phyloP scores from a whole-genome alignment of 1,140 invertebrate species.

The Berghia stephanieae region DNA sequence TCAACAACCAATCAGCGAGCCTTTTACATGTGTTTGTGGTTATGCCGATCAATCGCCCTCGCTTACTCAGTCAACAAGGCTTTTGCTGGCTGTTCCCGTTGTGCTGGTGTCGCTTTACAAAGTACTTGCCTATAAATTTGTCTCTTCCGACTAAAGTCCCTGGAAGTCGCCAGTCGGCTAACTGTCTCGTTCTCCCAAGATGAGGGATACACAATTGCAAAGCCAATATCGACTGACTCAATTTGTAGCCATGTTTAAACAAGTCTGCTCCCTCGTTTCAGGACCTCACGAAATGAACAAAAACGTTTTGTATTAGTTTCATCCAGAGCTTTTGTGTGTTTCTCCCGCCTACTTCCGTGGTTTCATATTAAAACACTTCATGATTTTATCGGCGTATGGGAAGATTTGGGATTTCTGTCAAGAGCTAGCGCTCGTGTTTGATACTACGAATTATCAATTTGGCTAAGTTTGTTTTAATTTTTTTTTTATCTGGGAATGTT shows the following conservation, averaged over 20 bases:
- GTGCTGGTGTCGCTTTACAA: constrained; percentile 15
- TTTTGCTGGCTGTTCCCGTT: background rate
- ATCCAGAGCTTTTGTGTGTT: no score
- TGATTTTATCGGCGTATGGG: no score
- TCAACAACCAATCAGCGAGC: constrained; percentile 16
- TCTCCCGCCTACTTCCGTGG: no score
- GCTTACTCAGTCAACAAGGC: constrained; percentile 8
- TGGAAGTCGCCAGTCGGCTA: constrained; percentile 6
- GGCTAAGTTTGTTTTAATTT: no score
- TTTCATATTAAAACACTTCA: no score
- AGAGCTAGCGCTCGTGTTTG: no score
- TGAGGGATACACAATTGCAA: constrained; percentile 14
- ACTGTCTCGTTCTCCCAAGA: background rate
- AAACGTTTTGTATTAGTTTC: no score
- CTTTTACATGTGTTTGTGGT: constrained; percentile 22
- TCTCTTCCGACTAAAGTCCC: background rate
- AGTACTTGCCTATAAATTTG: background rate
- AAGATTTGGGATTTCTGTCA: no score
- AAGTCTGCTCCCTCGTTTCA: background rate
- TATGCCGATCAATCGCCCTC: constrained; percentile 18
- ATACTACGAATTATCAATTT: no score
- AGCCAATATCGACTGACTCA: constrained; percentile 3
- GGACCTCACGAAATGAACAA: background rate
- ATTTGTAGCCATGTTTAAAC: constrained; percentile 18
- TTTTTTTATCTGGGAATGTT: no score